Evolutionary conservation across 2,888 invertebrate genomes (phyloP).

Genomic region (Agonopterix heracliana): DNA sequence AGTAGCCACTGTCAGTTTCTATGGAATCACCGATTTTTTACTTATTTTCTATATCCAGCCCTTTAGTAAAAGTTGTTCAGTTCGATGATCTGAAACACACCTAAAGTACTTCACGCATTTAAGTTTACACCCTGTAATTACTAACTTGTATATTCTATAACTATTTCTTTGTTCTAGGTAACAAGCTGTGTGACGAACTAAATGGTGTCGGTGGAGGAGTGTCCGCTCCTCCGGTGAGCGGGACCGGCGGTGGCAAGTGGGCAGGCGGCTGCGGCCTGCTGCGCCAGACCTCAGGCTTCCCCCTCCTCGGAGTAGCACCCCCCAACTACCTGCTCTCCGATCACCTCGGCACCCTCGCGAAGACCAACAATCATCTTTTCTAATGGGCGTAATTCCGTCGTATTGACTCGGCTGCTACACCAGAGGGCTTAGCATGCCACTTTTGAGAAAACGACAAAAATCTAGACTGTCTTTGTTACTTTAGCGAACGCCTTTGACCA

Average conservation of each 20-base stretch:
- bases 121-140: neutral
- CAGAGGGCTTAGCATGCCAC: neutral
- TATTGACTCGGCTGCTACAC: conserved; percentile 17
- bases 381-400: conserved; percentile 60
- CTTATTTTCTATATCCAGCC: too few relatives aligned
- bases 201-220: conserved; percentile 59
- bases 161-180: conserved; percentile 38
- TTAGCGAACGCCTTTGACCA: too few relatives aligned
- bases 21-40: too few relatives aligned
- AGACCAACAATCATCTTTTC: conserved; percentile 79
- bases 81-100: too few relatives aligned
- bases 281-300: conserved; percentile 78
- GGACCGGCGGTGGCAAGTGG: conserved; percentile 70
- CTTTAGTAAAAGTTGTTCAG: too few relatives aligned
- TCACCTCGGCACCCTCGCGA: conserved; percentile 76
- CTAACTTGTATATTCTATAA: neutral
- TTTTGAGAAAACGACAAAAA: neutral
- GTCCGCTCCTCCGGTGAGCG: conserved; percentile 46
- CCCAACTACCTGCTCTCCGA: conserved; percentile 79
- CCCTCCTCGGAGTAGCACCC: conserved; percentile 74
- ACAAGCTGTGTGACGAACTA: conserved; percentile 65
- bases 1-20: too few relatives aligned
- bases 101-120: too few relatives aligned
- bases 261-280: conserved; percentile 79
- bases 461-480: neutral